Percentiles rank a stretch among this genome's conserved stretches.
These are phyloP conservation scores for Herpetotheres cachinnans DNA, from an alignment of 2,113 vertebrate species.

Conservation along the genomic window DNA sequence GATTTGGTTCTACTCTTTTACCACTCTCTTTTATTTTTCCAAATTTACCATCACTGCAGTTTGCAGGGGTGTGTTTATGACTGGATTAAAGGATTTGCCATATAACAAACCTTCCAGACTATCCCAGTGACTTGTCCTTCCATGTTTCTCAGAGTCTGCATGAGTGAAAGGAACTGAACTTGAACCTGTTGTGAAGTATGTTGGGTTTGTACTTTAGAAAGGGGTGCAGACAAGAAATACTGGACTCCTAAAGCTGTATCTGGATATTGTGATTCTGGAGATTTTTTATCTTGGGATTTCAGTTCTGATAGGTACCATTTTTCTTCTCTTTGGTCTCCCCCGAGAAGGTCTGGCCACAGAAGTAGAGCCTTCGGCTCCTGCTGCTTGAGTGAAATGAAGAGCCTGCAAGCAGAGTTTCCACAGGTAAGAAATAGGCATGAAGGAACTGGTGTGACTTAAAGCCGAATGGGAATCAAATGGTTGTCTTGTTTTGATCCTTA, in stretches of 20 bases:
- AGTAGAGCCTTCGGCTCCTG: neutral
- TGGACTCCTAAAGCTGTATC: neutral
- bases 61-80: neutral
- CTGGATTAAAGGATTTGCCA: neutral
- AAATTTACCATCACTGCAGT: neutral
- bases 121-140: neutral
- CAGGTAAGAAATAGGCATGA: neutral
- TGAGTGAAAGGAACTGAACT: neutral
- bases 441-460: neutral
- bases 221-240: neutral
- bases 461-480: neutral
- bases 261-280: neutral
- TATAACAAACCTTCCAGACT: neutral
- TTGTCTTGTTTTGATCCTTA: neutral
- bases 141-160: neutral
- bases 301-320: neutral
- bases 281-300: neutral
- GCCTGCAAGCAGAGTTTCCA: constrained; percentile 36
- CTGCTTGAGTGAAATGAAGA: constrained; percentile 24
- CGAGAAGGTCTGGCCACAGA: constrained; percentile 9
- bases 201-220: neutral
- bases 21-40: neutral
- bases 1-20: neutral
- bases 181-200: neutral
- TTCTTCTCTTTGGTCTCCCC: constrained; percentile 40